A percentile compares a stretch with the other conserved stretches of the same genome.
Conservation (phyloP, 2,113 vertebrate genomes). For the Cebidichthys violaceus region DNA sequence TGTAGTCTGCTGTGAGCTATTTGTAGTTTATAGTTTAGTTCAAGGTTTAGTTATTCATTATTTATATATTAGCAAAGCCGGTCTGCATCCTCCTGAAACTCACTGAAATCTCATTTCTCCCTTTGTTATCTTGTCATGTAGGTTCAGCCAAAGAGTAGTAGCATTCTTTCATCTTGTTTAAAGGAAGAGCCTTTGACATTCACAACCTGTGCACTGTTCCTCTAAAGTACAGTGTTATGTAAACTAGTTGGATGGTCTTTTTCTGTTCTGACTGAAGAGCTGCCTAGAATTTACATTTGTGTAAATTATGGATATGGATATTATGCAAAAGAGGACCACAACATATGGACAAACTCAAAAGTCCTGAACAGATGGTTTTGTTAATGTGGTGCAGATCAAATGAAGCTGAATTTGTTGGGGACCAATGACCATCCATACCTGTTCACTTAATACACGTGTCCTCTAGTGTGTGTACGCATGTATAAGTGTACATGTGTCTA, state of each 20-base stretch:
- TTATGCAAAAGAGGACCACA: background rate
- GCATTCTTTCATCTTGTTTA: background rate
- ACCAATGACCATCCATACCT: conserved; percentile 47
- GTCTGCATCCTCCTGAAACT: background rate
- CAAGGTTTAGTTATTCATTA: background rate
- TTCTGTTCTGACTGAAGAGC: background rate
- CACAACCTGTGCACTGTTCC: background rate
- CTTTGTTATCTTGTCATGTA: background rate
- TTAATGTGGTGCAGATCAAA: conserved; percentile 15
- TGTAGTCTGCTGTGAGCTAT: background rate
- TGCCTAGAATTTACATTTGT: background rate
- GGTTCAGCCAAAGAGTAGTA: background rate
- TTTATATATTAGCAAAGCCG: background rate
- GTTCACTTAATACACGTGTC: conserved; percentile 45
- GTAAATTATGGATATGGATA: background rate
- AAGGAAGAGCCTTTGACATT: background rate
- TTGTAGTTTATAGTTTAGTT: background rate
- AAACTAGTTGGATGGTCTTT: background rate
- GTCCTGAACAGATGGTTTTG: conserved; percentile 50
- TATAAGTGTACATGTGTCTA: conserved; percentile 4
- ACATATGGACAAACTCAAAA: conserved; percentile 4
- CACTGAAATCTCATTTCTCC: background rate
- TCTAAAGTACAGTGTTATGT: background rate
- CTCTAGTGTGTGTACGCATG: background rate
- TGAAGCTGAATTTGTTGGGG: conserved; percentile 20